Percentiles rank a stretch among this genome's conserved stretches.
phyloP scores from a whole-genome alignment of 2,888 invertebrate species.

The Hyalella azteca region DNA sequence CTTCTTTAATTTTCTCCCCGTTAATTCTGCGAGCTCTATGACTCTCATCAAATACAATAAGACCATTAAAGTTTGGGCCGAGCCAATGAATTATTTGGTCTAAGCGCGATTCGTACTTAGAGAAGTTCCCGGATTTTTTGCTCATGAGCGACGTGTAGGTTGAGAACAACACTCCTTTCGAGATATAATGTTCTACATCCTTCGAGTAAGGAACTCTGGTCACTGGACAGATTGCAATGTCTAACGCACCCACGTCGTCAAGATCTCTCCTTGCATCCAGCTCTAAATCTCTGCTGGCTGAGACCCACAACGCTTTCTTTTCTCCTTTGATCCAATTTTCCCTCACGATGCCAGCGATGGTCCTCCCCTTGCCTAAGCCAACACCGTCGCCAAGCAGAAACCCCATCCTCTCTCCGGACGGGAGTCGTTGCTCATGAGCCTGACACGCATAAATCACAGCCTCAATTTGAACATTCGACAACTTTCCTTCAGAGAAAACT shows the following conservation, averaged over 20 bases:
- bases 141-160: neutral
- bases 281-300: conserved; percentile 14
- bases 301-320: neutral
- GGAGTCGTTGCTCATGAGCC: neutral
- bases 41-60: neutral
- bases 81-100: neutral
- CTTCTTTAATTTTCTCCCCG: neutral
- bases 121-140: neutral
- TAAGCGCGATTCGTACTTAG: neutral
- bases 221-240: neutral
- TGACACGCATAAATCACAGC: conserved; percentile 10
- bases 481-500: neutral
- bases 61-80: neutral
- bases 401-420: neutral
- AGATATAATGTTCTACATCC: neutral
- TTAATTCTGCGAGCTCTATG: neutral
- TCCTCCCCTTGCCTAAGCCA: neutral
- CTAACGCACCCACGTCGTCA: neutral
- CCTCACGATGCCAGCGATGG: conserved; percentile 1
- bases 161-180: neutral
- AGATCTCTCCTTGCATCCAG: neutral
- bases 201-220: neutral
- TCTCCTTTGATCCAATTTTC: conserved; percentile 19
- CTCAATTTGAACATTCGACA: neutral
- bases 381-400: conserved; percentile 5